Conservation (phyloP, 2,888 invertebrate species). For the Cyclophora albipunctata region DNA sequence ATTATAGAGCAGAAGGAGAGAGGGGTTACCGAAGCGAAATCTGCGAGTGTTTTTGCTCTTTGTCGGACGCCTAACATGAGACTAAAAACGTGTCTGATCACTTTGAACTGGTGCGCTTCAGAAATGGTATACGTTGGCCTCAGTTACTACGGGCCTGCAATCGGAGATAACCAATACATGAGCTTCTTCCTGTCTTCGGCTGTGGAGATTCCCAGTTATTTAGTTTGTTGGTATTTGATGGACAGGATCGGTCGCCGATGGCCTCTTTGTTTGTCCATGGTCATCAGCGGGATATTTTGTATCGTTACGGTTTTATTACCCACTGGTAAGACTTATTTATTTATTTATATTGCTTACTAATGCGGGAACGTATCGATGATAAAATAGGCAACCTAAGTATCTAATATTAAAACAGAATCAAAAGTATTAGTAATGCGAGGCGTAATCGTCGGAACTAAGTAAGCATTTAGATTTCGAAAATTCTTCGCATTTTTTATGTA, state of each 20-base stretch:
- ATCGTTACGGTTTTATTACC: constrained; percentile 90
- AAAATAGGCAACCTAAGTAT: no score
- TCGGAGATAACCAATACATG: constrained; percentile 90
- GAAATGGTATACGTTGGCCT: constrained; percentile 94
- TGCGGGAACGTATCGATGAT: no score
- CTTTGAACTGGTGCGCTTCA: constrained; percentile 93
- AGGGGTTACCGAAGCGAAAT: constrained; percentile 50
- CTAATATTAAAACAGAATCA: no score
- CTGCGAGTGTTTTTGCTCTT: constrained; percentile 77
- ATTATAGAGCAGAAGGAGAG: constrained; percentile 79
- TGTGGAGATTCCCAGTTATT: constrained; percentile 92
- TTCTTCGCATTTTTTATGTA: no score
- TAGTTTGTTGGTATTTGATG: constrained; percentile 92
- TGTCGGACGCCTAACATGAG: constrained; percentile 92
- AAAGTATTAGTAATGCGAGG: no score
- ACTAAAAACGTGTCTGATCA: constrained; percentile 88
- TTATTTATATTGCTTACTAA: no score
- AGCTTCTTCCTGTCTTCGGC: constrained; percentile 91
- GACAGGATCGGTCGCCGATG: constrained; percentile 91
- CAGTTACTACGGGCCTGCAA: constrained; percentile 92
- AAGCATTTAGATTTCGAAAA: no score
- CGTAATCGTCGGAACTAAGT: no score
- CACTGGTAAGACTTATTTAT: constrained; percentile 69
- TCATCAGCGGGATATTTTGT: constrained; percentile 88
- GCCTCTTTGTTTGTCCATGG: constrained; percentile 91